These are phyloP conservation scores for Cichlasoma orientale DNA, from an alignment of 2,797 vertebrate genomes.

Conservation along the genomic window DNA sequence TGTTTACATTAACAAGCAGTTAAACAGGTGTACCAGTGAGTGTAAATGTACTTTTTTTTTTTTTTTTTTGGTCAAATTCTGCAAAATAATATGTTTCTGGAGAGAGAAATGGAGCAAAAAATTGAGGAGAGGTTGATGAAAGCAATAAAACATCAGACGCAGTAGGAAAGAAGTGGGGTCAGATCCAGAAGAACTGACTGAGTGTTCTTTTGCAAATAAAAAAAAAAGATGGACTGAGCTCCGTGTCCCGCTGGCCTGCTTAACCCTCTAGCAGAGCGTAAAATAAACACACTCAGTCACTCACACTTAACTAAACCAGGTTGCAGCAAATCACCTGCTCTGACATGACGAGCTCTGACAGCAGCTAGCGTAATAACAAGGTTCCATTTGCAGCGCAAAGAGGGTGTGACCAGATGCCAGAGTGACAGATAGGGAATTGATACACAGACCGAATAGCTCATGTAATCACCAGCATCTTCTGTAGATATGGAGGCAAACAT, in stretches of 20 bases:
- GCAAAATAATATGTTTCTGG: constrained; percentile 13
- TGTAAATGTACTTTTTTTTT: not conserved
- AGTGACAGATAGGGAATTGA: constrained; percentile 43
- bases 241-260: constrained; percentile 3
- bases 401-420: constrained; percentile 23
- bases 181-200: constrained; percentile 1
- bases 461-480: not conserved
- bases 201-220: not conserved
- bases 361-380: constrained; percentile 40
- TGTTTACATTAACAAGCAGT: not conserved
- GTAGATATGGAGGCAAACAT: constrained; percentile 3
- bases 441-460: constrained; percentile 9
- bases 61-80: constrained; percentile 10
- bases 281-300: constrained; percentile 28
- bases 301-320: constrained; percentile 23
- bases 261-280: constrained; percentile 1
- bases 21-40: not conserved
- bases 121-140: constrained; percentile 1
- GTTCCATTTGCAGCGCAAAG: constrained; percentile 49
- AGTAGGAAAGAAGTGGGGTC: not conserved
- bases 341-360: constrained; percentile 56
- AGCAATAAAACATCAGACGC: constrained; percentile 6
- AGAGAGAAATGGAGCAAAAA: constrained; percentile 6
- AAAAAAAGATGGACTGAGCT: constrained; percentile 16
- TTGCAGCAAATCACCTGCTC: constrained; percentile 42